Percentiles rank a stretch among this genome's conserved stretches.
These are phyloP conservation scores for Cnemophilus loriae DNA, from an alignment of 2,113 vertebrate species.

Conservation along the genomic window DNA sequence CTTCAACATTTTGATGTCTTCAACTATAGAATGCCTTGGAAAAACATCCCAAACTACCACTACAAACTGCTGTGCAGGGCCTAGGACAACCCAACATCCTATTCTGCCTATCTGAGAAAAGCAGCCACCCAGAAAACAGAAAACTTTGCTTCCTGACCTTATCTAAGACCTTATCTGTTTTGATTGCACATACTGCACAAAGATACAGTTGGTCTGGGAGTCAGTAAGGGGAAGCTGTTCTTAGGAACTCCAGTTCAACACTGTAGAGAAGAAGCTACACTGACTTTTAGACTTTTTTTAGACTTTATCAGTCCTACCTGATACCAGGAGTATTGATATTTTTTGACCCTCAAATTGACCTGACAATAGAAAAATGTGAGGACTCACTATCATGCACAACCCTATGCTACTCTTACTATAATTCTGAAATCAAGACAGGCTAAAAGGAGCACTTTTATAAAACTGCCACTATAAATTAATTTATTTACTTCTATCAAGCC, in stretches of 20 bases:
- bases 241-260: neutral
- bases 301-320: neutral
- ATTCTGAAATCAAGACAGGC: neutral
- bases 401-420: neutral
- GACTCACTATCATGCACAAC: neutral
- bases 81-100: neutral
- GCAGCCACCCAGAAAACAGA: neutral
- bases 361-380: neutral
- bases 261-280: neutral
- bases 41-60: neutral
- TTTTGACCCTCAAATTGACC: neutral
- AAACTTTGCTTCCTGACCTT: neutral
- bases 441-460: neutral
- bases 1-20: neutral
- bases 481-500: neutral
- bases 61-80: neutral
- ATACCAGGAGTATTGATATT: neutral
- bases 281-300: no score
- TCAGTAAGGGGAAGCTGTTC: neutral
- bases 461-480: neutral
- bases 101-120: neutral
- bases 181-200: neutral
- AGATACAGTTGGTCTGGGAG: neutral
- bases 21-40: neutral
- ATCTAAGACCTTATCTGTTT: neutral